Base-by-base conservation (phyloP, 2,797 vertebrate species). In the Pangasius krempfi region DNA sequence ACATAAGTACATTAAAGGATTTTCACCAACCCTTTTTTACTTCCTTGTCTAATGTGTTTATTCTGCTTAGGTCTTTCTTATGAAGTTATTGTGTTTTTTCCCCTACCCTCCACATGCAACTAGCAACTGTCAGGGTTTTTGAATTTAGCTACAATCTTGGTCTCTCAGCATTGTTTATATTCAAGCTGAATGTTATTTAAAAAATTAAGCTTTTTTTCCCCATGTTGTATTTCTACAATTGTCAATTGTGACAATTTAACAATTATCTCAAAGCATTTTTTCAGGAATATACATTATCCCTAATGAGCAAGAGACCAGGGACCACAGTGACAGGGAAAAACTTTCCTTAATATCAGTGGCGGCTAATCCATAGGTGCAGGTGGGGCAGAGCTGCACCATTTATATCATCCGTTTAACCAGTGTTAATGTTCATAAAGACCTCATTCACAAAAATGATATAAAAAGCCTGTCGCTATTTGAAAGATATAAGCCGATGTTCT, bases 1-100 rank as follows among this genome's bases (percentile, higher is more conserved):
- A 89, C 78, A 58, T 22, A 89, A 89, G 87, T 83, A 68, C 90
- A 90, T 91, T 88, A 90, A 88, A 85, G 62, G 84, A 90, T 90
- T 90, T 89, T 75, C 64, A 52, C 86, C 81, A 88, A 86, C 80
- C 75, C 82, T 79, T 47, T 33, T 54, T 79, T 80, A 84, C 40
- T 78, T 79, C 88, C 88, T 62, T 85, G 56, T 58, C 78, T 89
- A 91, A 91, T 84, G 81, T 78, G 73, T 91, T 89, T 87, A 91
- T 88, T 86, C 75, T 86, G 64, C 89, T 84, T 40, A 54, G 25
- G 85, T 64, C 88, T 70, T 81, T 89, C 72, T 76, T 62, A 70
- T 86, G 60, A 85, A 88, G 30, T 25, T 76, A 62, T 56, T 82
- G 68, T 2, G n/a, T 9, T 10, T 40, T 73, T 73, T 40, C 1